A percentile compares a stretch with the other conserved stretches of the same genome.
Conservation (phyloP, 2,888 invertebrate species). For the Zaprionus obscuricornis region DNA sequence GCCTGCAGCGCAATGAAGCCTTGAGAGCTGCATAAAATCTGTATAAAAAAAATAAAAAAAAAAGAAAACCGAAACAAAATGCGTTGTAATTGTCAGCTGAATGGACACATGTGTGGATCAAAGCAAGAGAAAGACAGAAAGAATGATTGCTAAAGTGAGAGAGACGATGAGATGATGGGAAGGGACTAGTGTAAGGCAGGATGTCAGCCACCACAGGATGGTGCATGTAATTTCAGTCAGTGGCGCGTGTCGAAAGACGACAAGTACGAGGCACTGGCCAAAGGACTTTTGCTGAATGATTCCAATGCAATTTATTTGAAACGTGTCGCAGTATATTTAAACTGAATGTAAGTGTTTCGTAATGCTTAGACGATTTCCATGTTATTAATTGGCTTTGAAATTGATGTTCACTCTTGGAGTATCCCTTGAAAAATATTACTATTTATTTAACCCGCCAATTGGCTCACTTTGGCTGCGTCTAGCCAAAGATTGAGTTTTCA, state of each 20-base stretch:
- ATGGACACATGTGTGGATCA: conserved; percentile 40
- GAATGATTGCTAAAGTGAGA: neutral
- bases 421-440: too few species aligned
- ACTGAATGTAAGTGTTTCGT: conserved; percentile 4
- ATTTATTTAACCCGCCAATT: too few species aligned
- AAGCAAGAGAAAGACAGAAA: neutral
- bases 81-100: conserved; percentile 60
- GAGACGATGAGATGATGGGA: conserved; percentile 21
- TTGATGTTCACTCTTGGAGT: too few species aligned
- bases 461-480: too few species aligned
- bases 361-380: too few species aligned
- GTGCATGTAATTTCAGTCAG: conserved; percentile 40
- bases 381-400: too few species aligned
- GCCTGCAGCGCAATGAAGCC: conserved; percentile 53
- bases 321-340: conserved; percentile 32
- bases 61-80: conserved; percentile 21
- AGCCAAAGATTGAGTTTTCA: neutral
- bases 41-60: conserved; percentile 5
- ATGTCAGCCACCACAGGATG: too few species aligned
- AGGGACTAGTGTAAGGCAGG: too few species aligned
- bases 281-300: conserved; percentile 18
- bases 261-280: conserved; percentile 19
- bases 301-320: conserved; percentile 33
- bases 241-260: conserved; percentile 62
- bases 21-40: conserved; percentile 51